Base-by-base conservation (phyloP, 2,797 vertebrate species). In the Synanceia verrucosa region DNA sequence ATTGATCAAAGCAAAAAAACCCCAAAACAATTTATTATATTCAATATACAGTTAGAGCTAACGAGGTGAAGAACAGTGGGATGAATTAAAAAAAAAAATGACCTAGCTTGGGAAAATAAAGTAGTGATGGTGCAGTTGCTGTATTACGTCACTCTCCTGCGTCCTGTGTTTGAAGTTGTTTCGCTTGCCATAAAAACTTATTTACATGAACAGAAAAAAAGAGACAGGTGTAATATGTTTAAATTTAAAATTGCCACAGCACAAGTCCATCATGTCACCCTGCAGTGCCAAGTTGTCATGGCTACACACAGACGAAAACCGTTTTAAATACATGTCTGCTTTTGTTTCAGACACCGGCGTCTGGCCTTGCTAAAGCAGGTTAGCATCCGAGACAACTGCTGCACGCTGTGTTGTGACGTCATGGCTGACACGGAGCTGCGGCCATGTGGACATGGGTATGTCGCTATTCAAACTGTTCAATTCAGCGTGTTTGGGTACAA, bases 341-440 rank as follows among this genome's bases (percentile, higher is more conserved):
- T 57, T 19, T 68, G 36, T 37, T 73, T 71, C 46, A 94, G 91
- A 90, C 94, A 94, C 76, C 90, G 94, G 33, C 94, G 94, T 47
- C 88, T 95, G 86, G 98, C 98, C 82, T 93, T 99, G 90, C 79
- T 99, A 86, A 99, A 97, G 92, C 97, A 99, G 94, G 96, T 99
- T 81, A 99, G 97, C 86, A 99, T 99, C 90, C 90, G 96, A 85
- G 98, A 99, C 88, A 99, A 99, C 94, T 99, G 97, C 94, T 99
- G 98, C 91, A 98, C 97, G 0, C 94, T 99, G 82, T 99, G 98
- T 86, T 99, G 98, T 70, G 98, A 99, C 68, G 95, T 98, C 87
- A 94, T 98, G 77, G 97, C 97, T 69, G 97, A 99, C 94, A 99
- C 98, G 4, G 97, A 99, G 81, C 92, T 99, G 86, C 95, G 96